Conservation (phyloP, 2,113 vertebrate species). For the Indri indri region DNA sequence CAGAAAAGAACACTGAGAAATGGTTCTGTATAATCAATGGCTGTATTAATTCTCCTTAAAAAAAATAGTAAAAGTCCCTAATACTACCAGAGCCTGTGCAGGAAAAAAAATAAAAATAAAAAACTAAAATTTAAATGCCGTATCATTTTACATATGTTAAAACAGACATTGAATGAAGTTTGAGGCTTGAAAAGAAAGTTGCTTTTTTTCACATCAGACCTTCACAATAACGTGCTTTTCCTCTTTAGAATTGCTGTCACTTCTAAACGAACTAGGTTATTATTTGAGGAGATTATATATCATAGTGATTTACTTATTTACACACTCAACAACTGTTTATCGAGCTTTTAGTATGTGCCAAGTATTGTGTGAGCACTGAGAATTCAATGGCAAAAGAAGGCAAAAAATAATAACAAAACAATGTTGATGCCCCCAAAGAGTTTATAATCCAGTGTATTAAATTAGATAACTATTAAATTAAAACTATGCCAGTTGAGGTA, state of each 20-base stretch:
- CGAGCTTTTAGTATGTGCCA: not conserved
- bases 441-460: not conserved
- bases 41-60: conserved; percentile 74
- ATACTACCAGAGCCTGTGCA: conserved; percentile 23
- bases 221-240: not conserved
- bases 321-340: not conserved
- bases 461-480: not conserved
- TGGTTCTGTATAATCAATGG: conserved; percentile 70
- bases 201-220: not conserved
- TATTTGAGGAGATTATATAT: not conserved
- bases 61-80: conserved; percentile 73
- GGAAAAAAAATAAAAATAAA: not conserved
- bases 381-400: not conserved
- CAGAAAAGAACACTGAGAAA: conserved; percentile 48
- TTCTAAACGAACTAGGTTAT: not conserved
- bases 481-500: not conserved
- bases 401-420: not conserved
- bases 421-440: not conserved
- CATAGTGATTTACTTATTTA: not conserved
- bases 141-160: not conserved
- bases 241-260: not conserved
- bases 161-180: not conserved
- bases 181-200: not conserved
- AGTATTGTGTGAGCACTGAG: not conserved
- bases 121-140: not conserved